Evolutionary conservation across 1,140 invertebrate species (phyloP), one percentile per base, ranked within the genome.

Genomic region (Brachionus plicatilis): DNA sequence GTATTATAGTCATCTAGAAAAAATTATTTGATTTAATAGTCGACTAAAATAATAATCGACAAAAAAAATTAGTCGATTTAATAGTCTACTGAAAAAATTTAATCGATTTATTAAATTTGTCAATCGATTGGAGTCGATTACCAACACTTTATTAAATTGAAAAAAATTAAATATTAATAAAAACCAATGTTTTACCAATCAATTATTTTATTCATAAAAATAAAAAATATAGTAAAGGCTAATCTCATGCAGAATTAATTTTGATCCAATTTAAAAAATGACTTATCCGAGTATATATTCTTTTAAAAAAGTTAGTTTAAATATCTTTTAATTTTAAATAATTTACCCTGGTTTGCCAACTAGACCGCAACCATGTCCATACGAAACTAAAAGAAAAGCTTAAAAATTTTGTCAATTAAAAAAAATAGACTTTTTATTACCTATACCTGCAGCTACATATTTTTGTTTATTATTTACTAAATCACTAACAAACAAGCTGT

Each of bases 401-500:
- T 47, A 47, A 47, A 47, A 47, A 47, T 47, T 47, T 47, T 47
- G 43, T 47, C 9, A 53, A 17, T 70, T 17, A 33, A 70, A 70
- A 70, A 33, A 43, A 70, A 43, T 37, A 17, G 20, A 1, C 6
- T 14, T 5, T 3, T 53, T n/a, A 56, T 56, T 56, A 60, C 53
- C 75, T n/a, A 78, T 37, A 20, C 79, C 79, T 1, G 27, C 29
- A 41, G 37, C 37, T 17, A 82, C 79, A 82, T 65, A 82, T 65
- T 60, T 82, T 12, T 41, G 29, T 41, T 41, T 68, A 24, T 56
- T 14, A 68, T 82, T 82, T 24, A 82, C 79, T 0, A 20, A 20
- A 68, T 82, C 79, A 17, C 1, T 37, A 2, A 65, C 50, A 65
- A 65, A 82, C 12, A 82, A 82, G 27, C 50, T 41, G 12, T 56